Evolutionary conservation across 1,140 invertebrate species (phyloP), one percentile per base, ranked within the genome.

Genomic region (Pogonomyrmex barbatus): DNA sequence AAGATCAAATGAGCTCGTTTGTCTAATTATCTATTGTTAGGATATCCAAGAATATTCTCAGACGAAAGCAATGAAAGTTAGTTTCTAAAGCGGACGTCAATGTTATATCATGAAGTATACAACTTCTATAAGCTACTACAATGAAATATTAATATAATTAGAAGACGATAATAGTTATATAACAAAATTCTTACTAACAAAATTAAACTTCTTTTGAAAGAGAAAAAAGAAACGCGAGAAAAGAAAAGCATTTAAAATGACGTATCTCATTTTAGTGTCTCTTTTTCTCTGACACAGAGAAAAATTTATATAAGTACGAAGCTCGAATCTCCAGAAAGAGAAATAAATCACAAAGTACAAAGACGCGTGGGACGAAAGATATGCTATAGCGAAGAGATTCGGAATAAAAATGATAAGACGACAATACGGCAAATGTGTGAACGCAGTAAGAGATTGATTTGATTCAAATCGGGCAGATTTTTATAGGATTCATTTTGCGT

Each of bases 61-160:
- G 47, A 17, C 8, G 10, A 58, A 82, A 82, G 39, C 36, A 67
- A 67, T 67, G 62, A 30, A 79, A 78, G 42, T 77, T 78, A 58
- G 65, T 82, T 82, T 2, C 5, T n/a, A 54, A 82, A 71, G 39
- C 39, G 24, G 47, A 70, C 52, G 78, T 82, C 36, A 71, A 71
- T 82, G 65, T 82, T 81, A 33, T 58, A 82, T 14, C 36, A 56
- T 58, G 17, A 36, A 58, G 52, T 58, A 58, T 71, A 36, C 47
- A 58, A 58, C 71, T 82, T 82, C 36, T 17, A 58, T 17, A 33
- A 4, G 39, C 10, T 17, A 45, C 63, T 33, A 33, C 30, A 58
- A n/a, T 68, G 52, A 71, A 82, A 82, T 82, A 58, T 82, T 71
- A 52, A 60, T 82, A 71, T 71, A 82, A 82, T 82, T 71, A 82